Percentiles rank a stretch among this genome's conserved stretches.
Conservation (phyloP, 2,888 invertebrate species). For the Agrochola lychnidis region DNA sequence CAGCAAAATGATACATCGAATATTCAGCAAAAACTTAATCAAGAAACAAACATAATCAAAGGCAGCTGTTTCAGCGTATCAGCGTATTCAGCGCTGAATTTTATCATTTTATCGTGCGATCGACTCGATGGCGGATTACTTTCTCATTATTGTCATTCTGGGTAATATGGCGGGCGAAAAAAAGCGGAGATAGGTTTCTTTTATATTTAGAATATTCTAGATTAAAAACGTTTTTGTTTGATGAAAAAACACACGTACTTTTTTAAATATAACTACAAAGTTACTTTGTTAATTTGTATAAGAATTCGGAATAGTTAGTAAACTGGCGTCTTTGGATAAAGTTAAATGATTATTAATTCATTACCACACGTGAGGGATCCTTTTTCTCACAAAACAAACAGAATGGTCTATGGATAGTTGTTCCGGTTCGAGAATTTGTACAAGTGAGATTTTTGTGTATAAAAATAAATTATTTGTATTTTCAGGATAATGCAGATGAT, state of each 20-base stretch:
- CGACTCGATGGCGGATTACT: slow-evolving; percentile 45
- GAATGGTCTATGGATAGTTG: neutral
- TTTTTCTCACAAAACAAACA: neutral
- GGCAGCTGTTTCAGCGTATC: slow-evolving; percentile 45
- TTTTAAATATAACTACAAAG: neutral
- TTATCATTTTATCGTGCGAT: slow-evolving; percentile 53
- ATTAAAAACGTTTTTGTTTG: slow-evolving; percentile 25
- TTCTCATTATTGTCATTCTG: slow-evolving; percentile 55
- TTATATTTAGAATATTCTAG: slow-evolving; percentile 30
- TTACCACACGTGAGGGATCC: neutral
- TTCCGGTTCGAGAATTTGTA: neutral
- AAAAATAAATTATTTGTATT: neutral
- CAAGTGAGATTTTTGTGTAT: neutral
- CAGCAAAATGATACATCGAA: slow-evolving; percentile 35
- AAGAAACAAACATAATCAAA: slow-evolving; percentile 54
- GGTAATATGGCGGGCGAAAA: slow-evolving; percentile 23
- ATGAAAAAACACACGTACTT: neutral
- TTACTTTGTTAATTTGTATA: neutral
- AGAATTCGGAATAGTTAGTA: neutral
- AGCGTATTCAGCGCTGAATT: slow-evolving; percentile 49
- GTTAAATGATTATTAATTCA: neutral
- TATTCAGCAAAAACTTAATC: slow-evolving; percentile 48
- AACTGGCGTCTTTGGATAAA: neutral
- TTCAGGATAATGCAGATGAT: neutral
- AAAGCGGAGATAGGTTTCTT: slow-evolving; percentile 35